Base-by-base conservation (phyloP, 2,797 vertebrate species). In the Pipistrellus pipistrellus region DNA sequence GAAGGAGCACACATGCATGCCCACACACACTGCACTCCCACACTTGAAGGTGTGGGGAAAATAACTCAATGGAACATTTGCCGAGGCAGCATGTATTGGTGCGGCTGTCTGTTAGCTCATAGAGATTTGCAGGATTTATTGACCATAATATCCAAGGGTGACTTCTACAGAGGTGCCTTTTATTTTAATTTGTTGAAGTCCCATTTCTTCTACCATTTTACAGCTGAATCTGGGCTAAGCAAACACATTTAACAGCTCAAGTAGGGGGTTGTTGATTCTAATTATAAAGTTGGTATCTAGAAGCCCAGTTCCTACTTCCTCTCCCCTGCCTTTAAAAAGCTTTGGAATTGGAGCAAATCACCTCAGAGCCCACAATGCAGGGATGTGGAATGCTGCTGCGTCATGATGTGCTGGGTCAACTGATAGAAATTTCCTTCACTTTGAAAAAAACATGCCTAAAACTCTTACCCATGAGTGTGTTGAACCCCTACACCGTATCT, bases 341-440 rank as follows among this genome's bases (percentile, higher is more conserved):
- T 88, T 91, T 82, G 41, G 46, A 32, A 73, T 38, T 71, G 57
- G 46, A 59, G 64, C 84, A 78, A 59, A 51, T 71, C 35, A 62
- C 68, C 68, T 78, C 44, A 2, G 57, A 57, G 41, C 53, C 41
- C 75, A 72, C 17, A 30, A 2, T 48, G 68, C 57, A 81, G 51
- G 15, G 48, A n/a, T 38, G 86, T 87, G 66, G 90, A 66, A 62
- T 38, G 27, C 41, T 75, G 71, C 41, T 77, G 20, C 27, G 18
- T 55, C 32, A 27, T 55, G 66, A 46, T 9, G 6, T 48, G 44
- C 35, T 48, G 64, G 30, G 77, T 59, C 91, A 85, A 48, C 9
- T 30, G 64, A 85, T 17, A 68, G 38, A 30, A 38, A 85, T 91
- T 81, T 96, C 32, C 84, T 77, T 88, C 53, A 59, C 55, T 90